Evolutionary conservation across 2,888 invertebrate genomes (phyloP).

Genomic region (Chaetoderma sp.): DNA sequence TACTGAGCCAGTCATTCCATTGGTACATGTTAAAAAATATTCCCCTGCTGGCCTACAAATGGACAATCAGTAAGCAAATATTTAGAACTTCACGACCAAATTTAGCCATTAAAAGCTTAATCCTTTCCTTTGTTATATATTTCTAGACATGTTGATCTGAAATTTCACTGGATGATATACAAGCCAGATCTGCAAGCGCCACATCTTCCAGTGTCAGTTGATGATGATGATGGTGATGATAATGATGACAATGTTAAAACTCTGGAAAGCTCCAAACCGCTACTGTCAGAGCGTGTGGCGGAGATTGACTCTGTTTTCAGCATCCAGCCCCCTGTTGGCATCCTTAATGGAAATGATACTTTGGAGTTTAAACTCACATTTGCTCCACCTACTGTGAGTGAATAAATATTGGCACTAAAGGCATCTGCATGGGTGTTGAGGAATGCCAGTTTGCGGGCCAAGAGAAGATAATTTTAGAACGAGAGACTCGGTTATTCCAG

Average conservation of each 20-base stretch:
- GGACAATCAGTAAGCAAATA: too few relatives aligned
- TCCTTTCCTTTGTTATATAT: not conserved
- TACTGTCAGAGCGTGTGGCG: constrained; percentile 45
- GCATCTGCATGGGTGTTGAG: too few relatives aligned
- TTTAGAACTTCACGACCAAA: too few relatives aligned
- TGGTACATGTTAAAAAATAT: too few relatives aligned
- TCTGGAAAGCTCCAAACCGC: not conserved
- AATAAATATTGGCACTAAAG: too few relatives aligned
- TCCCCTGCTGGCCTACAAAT: too few relatives aligned
- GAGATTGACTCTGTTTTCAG: constrained; percentile 64
- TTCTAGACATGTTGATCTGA: constrained; percentile 61
- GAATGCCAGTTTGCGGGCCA: too few relatives aligned
- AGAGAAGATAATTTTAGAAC: too few relatives aligned
- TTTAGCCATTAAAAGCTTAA: too few relatives aligned
- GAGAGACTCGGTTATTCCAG: too few relatives aligned
- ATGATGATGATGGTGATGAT: constrained; percentile 22
- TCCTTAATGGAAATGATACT: constrained; percentile 45
- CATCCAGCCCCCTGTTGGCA: constrained; percentile 61
- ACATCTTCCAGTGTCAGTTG: constrained; percentile 13
- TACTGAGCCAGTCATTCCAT: too few relatives aligned
- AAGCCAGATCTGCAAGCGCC: constrained; percentile 60
- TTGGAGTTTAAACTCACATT: constrained; percentile 63
- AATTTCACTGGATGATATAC: constrained; percentile 65
- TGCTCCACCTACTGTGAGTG: constrained; percentile 64
- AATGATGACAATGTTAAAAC: constrained; percentile 23